Evolutionary conservation across 2,113 vertebrate genomes (phyloP).

Genomic region (Tinamus guttatus): DNA sequence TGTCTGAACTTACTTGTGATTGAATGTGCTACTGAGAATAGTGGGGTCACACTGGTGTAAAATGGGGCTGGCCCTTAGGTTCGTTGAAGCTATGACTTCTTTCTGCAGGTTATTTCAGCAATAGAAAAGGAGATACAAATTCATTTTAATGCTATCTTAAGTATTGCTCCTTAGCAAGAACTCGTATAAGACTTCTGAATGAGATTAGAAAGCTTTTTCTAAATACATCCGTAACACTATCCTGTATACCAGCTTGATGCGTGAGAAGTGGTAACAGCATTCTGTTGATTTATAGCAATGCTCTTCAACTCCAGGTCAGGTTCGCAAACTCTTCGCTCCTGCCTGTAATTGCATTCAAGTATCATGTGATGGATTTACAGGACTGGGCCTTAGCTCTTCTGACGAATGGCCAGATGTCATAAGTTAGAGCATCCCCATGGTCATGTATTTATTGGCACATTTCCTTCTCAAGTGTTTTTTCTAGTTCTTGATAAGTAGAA

Average conservation of each 20-base stretch:
- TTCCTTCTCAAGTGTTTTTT: background rate
- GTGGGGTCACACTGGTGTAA: background rate
- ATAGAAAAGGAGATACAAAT: background rate
- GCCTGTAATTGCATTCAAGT: background rate
- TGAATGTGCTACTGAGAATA: background rate
- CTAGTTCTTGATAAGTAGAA: background rate
- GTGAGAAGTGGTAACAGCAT: background rate
- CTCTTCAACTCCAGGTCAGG: background rate
- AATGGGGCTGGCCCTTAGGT: background rate
- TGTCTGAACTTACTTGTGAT: background rate
- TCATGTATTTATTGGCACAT: background rate
- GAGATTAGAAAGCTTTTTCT: background rate
- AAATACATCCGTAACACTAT: background rate
- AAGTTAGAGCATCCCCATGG: background rate
- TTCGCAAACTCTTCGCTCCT: background rate
- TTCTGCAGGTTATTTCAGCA: background rate
- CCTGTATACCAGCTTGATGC: rapidly evolving
- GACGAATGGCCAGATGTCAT: background rate
- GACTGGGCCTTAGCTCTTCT: background rate
- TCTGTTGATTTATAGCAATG: background rate
- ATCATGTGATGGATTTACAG: background rate
- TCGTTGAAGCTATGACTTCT: background rate
- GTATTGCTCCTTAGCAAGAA: background rate
- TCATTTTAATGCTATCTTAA: background rate
- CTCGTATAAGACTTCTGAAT: background rate